Base-by-base conservation (phyloP, 2,797 vertebrate species). In the Hypotaenidia philippensis region DNA sequence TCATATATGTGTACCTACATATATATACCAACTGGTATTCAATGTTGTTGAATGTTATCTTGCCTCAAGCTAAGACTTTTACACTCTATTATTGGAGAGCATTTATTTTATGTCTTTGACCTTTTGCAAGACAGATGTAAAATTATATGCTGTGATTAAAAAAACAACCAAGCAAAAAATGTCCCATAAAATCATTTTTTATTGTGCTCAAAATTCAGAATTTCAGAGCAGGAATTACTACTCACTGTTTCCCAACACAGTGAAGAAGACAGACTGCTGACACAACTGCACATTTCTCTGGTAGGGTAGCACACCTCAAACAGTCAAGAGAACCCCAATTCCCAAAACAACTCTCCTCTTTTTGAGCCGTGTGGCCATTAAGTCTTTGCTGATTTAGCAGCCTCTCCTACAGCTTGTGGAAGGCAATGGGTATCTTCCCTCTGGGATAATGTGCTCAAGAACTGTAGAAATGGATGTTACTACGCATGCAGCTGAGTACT, bases 1-100 rank as follows among this genome's bases (percentile, higher is more conserved):
- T 52, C 21, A 14, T 31, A 36, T 5, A 4, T 19, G n/a, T 52
- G 55, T 16, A 22, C 2, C 66, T 7, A 55, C 0, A 0, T 29
- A 8, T 45, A 34, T 13, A 16, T 47, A 27, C 34, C 19, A 85
- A 74, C 16, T 34, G 40, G 13, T 45, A 80, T 27, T 69, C 12
- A 38, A 9, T 0, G 0, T 5, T 23, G 9, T 3, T 91, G 34
- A 47, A 47, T 10, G 14, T 11, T 32, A 15, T 63, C 15, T 53
- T 68, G 56, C 4, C 27, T 74, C 41, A 74, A 53, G 57, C 14
- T 78, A 44, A 78, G 50, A 59, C 3, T 19, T 61, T 17, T 23
- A 61, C 5, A 0, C 4, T 69, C 13, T 41, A 0, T 29, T 55
- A 71, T 9, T 71, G 34, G 6, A 61, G 4, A 70, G 4, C 12